Evolutionary conservation across 2,113 vertebrate genomes (phyloP), one percentile per base, ranked within the genome.

Genomic region (Lagopus muta): DNA sequence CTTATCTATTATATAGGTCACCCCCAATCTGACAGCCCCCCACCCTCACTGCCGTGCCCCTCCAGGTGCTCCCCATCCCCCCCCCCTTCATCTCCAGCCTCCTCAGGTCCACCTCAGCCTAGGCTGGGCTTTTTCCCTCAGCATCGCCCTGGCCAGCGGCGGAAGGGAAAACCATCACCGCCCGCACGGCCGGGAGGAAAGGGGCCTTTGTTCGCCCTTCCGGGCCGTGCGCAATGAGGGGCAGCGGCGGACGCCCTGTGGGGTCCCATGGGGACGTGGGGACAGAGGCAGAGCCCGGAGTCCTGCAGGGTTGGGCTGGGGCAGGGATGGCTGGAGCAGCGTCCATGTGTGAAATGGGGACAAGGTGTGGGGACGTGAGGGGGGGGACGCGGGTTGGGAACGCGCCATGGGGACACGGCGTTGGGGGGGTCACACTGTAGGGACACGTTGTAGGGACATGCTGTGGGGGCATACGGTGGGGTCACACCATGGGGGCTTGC

Each of bases 161-260:
- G 95, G 95, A 96, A 96, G 90, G 92, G 95, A 94, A 96, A 95
- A 34, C 95, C 94, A 95, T 95, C 94, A 94, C 94, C 90, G 90
- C 88, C 93, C 19, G 75, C 88, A 55, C 82, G 82, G 85, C 94
- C 62, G 0, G 86, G 88, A 96, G 95, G 95, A 96, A 96, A 25
- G 88, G 73, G 82, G 88, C 94, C 90, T 96, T 95, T 96, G 95
- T 95, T 96, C 82, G 67, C 90, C 94, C 88, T 96, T 96, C 95
- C 94, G 93, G 95, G 92, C 92, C 90, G 84, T 82, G 93, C 1
- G 79, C 71, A 22, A 20, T 1, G 82, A 14, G 28, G 78, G 78
- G 81, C 81, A 86, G 94, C 57, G 5, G 88, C 47, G 11, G 87
- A 83, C 19, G 55, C 83, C 73, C 54, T 6, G 12, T 0, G 4